Base-by-base conservation (phyloP, 2,888 invertebrate species). In the Blomia tropicalis region DNA sequence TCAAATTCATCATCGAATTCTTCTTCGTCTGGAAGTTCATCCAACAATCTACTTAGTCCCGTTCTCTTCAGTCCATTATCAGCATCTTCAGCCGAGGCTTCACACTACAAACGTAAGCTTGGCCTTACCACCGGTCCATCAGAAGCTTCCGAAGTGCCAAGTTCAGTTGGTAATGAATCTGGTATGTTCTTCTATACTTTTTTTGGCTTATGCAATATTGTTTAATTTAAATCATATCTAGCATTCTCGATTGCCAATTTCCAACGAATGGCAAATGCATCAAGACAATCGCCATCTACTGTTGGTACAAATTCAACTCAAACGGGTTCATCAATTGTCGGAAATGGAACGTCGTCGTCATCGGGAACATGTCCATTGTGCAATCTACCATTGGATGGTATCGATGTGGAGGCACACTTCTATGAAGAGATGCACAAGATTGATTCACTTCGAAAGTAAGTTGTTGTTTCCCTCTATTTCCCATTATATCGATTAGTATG, bases 351-450 rank as follows among this genome's bases (percentile, higher is more conserved):
- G 7, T 36, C 36, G 7, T 7, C 7, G 7, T 7, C 7, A 22
- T 14, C 51, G 14, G 14, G 14, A 7, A 27, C n/a, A 5, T 64
- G 65, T 64, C 65, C 65, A 27, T 44, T 64, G n/a, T 64, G 65
- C 32, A 44, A 31, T 25, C 44, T 63, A 31, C 59, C 63, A 31
- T 31, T 64, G 43, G 65, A 64, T 41, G 65, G 65, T 29, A 32
- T 54, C 19, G 63, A 64, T 51, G 43, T 64, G 17, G 54, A 31
- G 2, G 36, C 30, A 17, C 65, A 64, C 51, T 64, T 64, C 31
- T 64, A 41, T n/a, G 65, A 64, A 58, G 65, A 64, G 29, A 59
- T 64, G 22, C 59, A 63, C 25, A 64, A 64, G 63, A 41, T 64
- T 30, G 65, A 64, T 51, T 32, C 59, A 29, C 43, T 63, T 17